Conservation (phyloP, 2,888 invertebrate genomes). For the Iselma pallidipennis region DNA sequence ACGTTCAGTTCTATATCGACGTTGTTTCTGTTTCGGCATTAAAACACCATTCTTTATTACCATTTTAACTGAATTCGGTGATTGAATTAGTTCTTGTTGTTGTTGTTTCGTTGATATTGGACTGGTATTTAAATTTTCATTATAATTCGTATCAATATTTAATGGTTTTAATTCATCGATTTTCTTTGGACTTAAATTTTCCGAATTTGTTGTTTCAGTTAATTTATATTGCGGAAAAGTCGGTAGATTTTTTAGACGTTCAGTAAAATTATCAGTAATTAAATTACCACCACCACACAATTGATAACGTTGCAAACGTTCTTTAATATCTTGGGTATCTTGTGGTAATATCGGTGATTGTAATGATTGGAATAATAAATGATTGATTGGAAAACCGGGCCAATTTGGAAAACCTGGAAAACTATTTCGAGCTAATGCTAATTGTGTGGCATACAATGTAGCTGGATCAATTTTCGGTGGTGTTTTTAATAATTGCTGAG, state of each 20-base stretch:
- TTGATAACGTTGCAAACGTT: slow-evolving; percentile 68
- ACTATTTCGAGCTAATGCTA: slow-evolving; percentile 63
- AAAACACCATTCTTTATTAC: slow-evolving; percentile 88
- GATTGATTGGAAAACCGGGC: slow-evolving; percentile 66
- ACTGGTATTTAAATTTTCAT: slow-evolving; percentile 38
- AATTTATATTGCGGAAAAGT: slow-evolving; percentile 25
- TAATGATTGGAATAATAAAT: slow-evolving; percentile 66
- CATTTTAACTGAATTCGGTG: slow-evolving; percentile 78
- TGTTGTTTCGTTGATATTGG: slow-evolving; percentile 37
- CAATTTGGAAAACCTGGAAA: slow-evolving; percentile 50
- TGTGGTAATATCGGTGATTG: slow-evolving; percentile 58
- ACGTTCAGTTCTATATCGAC: slow-evolving; percentile 86
- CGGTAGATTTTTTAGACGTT: slow-evolving; percentile 42
- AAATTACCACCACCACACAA: slow-evolving; percentile 70
- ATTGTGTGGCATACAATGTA: slow-evolving; percentile 65
- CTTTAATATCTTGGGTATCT: slow-evolving; percentile 70
- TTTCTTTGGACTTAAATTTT: slow-evolving; percentile 37
- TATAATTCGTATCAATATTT: slow-evolving; percentile 46
- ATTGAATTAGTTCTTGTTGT: slow-evolving; percentile 60
- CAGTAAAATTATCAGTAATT: slow-evolving; percentile 55
- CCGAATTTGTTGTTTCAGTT: slow-evolving; percentile 38
- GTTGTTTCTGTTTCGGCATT: slow-evolving; percentile 90
- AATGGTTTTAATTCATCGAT: slow-evolving; percentile 61
- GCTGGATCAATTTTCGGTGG: slow-evolving; percentile 66
- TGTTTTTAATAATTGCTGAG: slow-evolving; percentile 70